Evolutionary conservation across 1,140 invertebrate genomes (phyloP), one percentile per base, ranked within the genome.

Genomic region (Neelides sp.): DNA sequence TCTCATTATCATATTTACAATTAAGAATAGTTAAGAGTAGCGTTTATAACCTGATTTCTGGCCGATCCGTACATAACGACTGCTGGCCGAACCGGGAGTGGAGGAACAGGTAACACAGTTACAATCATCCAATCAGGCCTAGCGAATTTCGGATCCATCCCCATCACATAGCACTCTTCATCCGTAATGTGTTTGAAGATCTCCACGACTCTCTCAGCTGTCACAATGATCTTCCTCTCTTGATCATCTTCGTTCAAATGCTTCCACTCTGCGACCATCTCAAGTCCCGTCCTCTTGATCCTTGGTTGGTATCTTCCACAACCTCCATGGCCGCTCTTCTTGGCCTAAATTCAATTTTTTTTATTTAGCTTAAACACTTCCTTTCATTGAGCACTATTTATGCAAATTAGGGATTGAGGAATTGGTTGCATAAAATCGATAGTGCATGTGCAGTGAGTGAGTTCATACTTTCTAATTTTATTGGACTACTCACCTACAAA

Each of bases 51-150:
- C 69, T 81, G 80, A 79, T 98, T 98, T 66, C 91, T 85, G 1
- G 94, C 93, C 1, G 93, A 91, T 15, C 96, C 95, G 69, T 95
- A 94, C 88, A 98, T 98, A 13, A 98, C 91, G 4, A 99, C 95
- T 42, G 95, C 93, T 1, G 96, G 96, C 61, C 95, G 74, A 3
- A 82, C 78, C 30, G 85, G 78, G 4, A 99, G 66, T 3, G 96
- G 95, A 10, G 96, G 94, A 0, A 99, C 96, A 5, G 96, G 95
- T 44, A 99, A 69, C 3, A 96, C 91, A 5, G 94, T 97, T 2
- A 94, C 75, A 39, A 99, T 84, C 94, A 99, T 98, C 94, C 95
- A 99, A 74, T 99, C 95, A 12, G 96, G 96, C 42, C 95, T 74
- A 0, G 94, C 86, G 71, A 82, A 97, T 66, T 89, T 88, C 0